Evolutionary conservation across 1,140 invertebrate genomes (phyloP).

Genomic region (Caligus rogercresseyi): DNA sequence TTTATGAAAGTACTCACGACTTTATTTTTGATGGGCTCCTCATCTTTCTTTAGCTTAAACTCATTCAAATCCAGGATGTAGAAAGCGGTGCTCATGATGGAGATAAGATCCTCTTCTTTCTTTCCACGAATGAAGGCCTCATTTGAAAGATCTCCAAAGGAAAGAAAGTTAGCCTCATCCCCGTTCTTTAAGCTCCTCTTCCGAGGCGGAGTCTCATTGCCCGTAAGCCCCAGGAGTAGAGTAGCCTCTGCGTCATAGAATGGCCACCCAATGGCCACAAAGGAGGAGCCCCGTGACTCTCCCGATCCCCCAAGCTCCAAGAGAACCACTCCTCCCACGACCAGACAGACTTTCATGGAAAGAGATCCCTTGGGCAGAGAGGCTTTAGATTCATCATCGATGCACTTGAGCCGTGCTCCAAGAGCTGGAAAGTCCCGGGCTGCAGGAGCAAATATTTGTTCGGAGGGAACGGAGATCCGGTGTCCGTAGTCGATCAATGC

Average conservation of each 20-base stretch:
- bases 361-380: neutral
- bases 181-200: neutral
- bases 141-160: neutral
- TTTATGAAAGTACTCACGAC: too few relatives aligned
- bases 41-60: neutral
- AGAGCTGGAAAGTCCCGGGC: neutral
- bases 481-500: neutral
- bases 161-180: neutral
- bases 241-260: neutral
- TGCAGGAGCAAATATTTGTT: neutral
- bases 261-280: neutral
- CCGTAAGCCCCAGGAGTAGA: neutral
- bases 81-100: neutral
- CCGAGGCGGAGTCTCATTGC: neutral
- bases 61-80: neutral
- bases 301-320: neutral
- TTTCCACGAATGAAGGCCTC: neutral
- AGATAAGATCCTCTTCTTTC: neutral
- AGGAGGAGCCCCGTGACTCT: neutral
- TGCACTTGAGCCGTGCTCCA: neutral
- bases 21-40: neutral
- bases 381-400: neutral
- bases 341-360: neutral
- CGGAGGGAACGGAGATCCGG: neutral
- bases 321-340: neutral